A percentile compares a stretch with the other conserved stretches of the same genome.
These are phyloP conservation scores for Solenodon paradoxus DNA, from an alignment of 2,113 vertebrate genomes.

Conservation along the genomic window DNA sequence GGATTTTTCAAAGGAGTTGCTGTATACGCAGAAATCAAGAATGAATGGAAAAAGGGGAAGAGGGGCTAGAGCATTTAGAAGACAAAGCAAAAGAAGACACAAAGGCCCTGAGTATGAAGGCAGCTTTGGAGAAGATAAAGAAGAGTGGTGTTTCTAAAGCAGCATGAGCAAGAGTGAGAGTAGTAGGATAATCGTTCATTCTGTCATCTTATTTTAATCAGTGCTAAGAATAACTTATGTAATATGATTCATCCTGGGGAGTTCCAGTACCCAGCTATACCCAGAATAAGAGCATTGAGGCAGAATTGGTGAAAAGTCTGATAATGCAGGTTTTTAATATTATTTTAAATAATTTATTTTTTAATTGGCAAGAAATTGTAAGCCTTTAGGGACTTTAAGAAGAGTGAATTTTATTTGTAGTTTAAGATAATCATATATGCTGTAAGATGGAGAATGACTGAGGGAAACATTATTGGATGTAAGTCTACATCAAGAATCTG, in stretches of 20 bases:
- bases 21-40: background rate
- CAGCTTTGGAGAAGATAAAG: background rate
- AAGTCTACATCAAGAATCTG: background rate
- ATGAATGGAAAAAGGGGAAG: background rate
- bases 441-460: background rate
- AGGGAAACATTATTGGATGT: background rate
- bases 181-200: background rate
- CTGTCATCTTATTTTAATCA: background rate
- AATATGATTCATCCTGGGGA: no score
- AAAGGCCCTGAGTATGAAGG: background rate
- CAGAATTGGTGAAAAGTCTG: background rate
- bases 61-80: background rate
- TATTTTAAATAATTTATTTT: background rate
- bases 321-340: background rate
- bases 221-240: no score
- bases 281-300: background rate
- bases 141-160: background rate
- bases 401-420: background rate
- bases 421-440: background rate
- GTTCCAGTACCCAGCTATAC: rapidly evolving
- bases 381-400: background rate
- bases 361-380: background rate
- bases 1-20: background rate
- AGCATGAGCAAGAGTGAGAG: background rate
- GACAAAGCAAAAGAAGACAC: background rate